Evolutionary conservation across 2,888 invertebrate species (phyloP), one percentile per base, ranked within the genome.

Genomic region (Tricholauxania praeusta): DNA sequence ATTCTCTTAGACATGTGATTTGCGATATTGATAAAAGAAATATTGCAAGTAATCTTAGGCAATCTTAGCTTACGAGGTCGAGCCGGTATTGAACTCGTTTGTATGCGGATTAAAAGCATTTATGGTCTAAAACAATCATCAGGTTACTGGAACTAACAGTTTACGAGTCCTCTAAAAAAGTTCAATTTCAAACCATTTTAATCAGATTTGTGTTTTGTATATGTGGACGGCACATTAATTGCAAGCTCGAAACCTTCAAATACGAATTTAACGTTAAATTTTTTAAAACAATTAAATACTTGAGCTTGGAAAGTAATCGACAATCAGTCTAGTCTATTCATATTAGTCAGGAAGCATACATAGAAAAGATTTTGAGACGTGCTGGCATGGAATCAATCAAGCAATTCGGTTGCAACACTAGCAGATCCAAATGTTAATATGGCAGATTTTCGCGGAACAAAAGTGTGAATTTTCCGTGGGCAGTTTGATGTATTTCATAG

Each of bases 71-170:
- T n/a, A n/a, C n/a, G n/a, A n/a, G n/a, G n/a, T n/a, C n/a, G n/a
- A n/a, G n/a, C n/a, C n/a, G 71, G 74, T 15, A 78, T 74, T 19
- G 71, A 73, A 32, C 65, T 57, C 32, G 79, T 80, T 12, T 76
- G 77, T 66, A 71, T 74, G 32, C 60, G 80, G 3, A 66, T 75
- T 12, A 79, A 78, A 52, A 77, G 79, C 39, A 47, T 80, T 1
- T 80, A 82, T 72, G 79, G 79, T 0, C 39, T 82, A 1, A 81
- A 81, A 66, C 80, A 80, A 74, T 75, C 78, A 12, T 78, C 77
- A 8, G 39, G 78, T 62, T 19, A 83, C 83, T 75, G 74, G 78
- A n/a, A 14, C 53, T 5, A 53, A 17, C 4, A 12, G 17, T 5
- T 17, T 14, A 12, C 17, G 17, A 53, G 1, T 6, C 53, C 17